Evolutionary conservation across 1,140 invertebrate species (phyloP).

Genomic region (Bicyclus anynana): DNA sequence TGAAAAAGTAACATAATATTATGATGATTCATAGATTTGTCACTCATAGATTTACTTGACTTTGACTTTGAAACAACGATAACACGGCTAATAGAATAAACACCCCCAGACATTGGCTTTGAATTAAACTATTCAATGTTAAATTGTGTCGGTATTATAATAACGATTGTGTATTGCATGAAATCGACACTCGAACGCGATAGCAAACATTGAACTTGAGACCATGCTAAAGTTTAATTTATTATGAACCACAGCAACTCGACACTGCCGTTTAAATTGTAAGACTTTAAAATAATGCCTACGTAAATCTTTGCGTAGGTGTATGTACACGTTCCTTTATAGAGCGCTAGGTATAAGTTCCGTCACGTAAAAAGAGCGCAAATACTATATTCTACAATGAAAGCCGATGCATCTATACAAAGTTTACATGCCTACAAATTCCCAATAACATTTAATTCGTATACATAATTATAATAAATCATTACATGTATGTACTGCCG

Average conservation of each 20-base stretch:
- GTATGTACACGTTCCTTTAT: slow-evolving; percentile 25
- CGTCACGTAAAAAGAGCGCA: too few species aligned
- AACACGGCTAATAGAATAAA: too few species aligned
- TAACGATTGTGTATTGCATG: neutral
- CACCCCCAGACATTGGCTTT: neutral
- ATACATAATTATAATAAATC: too few species aligned
- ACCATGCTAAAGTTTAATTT: slow-evolving; percentile 18
- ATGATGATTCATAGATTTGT: too few species aligned
- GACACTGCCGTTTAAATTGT: slow-evolving; percentile 24
- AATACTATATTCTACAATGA: too few species aligned
- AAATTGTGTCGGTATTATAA: neutral
- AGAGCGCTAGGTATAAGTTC: slow-evolving; percentile 5
- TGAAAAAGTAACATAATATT: too few species aligned
- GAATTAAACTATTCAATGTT: neutral
- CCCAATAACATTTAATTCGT: too few species aligned
- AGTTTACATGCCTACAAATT: too few species aligned
- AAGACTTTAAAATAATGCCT: slow-evolving; percentile 21
- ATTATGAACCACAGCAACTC: slow-evolving; percentile 15
- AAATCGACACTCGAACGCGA: slow-evolving; percentile 7
- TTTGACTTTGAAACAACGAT: too few species aligned
- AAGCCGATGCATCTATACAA: too few species aligned
- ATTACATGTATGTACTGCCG: too few species aligned
- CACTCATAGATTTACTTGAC: too few species aligned
- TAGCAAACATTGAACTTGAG: slow-evolving; percentile 17
- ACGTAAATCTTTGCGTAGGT: slow-evolving; percentile 26